Percentiles rank a stretch among this genome's conserved stretches.
Conservation (phyloP, 2,888 invertebrate species). For the Syrphus vitripennis region DNA sequence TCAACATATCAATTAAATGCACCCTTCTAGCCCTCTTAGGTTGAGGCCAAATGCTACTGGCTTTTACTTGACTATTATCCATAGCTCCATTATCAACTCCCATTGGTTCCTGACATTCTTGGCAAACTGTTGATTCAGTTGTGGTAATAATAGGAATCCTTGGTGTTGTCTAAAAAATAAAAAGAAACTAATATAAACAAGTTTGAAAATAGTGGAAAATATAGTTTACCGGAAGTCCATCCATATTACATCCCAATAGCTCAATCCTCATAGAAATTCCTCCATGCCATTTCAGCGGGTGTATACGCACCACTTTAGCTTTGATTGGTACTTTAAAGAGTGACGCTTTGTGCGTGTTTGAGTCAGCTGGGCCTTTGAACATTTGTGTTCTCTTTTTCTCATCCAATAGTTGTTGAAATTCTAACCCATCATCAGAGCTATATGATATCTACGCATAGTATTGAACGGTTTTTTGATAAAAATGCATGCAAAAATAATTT, state of each 20-base stretch:
- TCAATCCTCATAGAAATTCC: constrained; percentile 86
- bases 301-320: constrained; percentile 87
- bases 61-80: constrained; percentile 84
- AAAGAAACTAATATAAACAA: too few species aligned
- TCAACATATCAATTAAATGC: constrained; percentile 77
- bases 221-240: too few species aligned
- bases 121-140: constrained; percentile 72
- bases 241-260: constrained; percentile 88
- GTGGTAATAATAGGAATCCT: not conserved
- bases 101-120: constrained; percentile 88
- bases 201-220: not conserved
- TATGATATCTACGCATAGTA: constrained; percentile 82
- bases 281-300: constrained; percentile 89
- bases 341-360: constrained; percentile 83
- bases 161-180: constrained; percentile 17
- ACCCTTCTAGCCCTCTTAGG: constrained; percentile 75
- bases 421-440: constrained; percentile 85
- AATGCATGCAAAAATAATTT: too few species aligned
- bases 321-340: constrained; percentile 88
- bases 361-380: constrained; percentile 88
- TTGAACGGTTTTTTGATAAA: not conserved
- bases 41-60: constrained; percentile 78
- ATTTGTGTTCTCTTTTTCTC: constrained; percentile 83
- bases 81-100: constrained; percentile 86
- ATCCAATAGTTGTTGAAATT: constrained; percentile 84